A percentile compares a stretch with the other conserved stretches of the same genome.
phyloP scores from a whole-genome alignment of 2,113 vertebrate genomes.

The Oryzias javanicus region DNA sequence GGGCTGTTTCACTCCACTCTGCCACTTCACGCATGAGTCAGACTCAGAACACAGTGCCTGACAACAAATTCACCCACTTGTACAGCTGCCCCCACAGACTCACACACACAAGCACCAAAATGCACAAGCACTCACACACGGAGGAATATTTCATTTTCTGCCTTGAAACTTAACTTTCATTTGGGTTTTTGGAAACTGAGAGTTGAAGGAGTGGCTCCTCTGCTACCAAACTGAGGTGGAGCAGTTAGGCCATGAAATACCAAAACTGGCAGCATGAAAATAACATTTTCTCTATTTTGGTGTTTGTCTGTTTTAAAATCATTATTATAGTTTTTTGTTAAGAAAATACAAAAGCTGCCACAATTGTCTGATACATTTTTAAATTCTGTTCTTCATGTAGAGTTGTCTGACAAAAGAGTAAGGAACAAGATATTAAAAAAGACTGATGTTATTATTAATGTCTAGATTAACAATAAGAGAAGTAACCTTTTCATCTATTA shows the following conservation, averaged over 20 bases:
- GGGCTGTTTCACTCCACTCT: conserved; percentile 56
- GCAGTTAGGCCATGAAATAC: no score
- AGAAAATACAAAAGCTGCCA: no score
- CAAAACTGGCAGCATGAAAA: not conserved
- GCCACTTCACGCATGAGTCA: conserved; percentile 63
- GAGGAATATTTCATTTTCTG: conserved; percentile 25
- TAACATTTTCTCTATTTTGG: not conserved
- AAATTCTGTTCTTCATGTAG: no score
- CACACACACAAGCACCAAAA: conserved; percentile 7
- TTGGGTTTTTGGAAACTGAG: conserved; percentile 7
- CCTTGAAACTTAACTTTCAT: conserved; percentile 33
- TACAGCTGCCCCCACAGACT: conserved; percentile 61
- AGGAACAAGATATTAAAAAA: no score
- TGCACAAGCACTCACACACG: conserved; percentile 12
- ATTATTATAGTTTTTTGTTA: no score
- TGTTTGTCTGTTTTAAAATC: not conserved
- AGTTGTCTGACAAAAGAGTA: no score
- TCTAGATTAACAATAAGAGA: no score
- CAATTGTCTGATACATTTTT: no score
- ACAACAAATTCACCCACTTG: conserved; percentile 72
- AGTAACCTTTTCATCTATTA: no score
- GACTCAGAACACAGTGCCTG: conserved; percentile 63
- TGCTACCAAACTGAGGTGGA: no score
- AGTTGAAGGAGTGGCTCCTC: no score
- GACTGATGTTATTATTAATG: no score